These are phyloP conservation scores for Cantharis rustica DNA, from an alignment of 2,888 invertebrate species.

Conservation along the genomic window DNA sequence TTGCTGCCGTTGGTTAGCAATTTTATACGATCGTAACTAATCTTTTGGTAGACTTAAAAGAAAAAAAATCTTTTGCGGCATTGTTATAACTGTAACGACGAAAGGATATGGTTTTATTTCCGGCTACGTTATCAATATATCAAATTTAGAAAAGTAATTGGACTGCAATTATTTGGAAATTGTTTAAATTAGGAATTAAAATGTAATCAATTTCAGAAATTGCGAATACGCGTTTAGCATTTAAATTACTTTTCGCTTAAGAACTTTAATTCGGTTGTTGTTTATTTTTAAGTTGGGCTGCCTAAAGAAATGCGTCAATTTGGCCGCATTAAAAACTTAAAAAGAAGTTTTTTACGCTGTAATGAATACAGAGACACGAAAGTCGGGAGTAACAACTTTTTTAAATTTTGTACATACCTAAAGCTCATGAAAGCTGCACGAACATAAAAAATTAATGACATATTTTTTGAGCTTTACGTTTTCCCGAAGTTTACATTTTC, in stretches of 20 bases:
- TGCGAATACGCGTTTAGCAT: background rate
- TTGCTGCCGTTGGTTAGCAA: too few species aligned
- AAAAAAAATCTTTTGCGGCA: background rate
- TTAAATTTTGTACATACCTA: background rate
- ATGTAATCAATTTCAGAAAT: background rate
- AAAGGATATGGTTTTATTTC: background rate
- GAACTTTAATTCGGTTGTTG: background rate
- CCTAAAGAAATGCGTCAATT: background rate
- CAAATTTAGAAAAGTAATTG: background rate
- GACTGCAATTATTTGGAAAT: background rate
- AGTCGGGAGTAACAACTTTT: background rate
- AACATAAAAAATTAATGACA: background rate
- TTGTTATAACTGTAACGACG: background rate
- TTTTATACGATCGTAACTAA: too few species aligned
- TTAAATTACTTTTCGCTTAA: background rate
- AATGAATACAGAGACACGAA: background rate
- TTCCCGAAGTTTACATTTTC: background rate
- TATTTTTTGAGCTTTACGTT: background rate
- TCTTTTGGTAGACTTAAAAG: too few species aligned
- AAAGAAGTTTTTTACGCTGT: background rate
- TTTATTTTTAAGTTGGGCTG: background rate
- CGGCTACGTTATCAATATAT: background rate
- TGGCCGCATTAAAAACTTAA: background rate
- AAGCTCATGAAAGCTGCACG: background rate
- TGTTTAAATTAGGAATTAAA: background rate